These are phyloP conservation scores for Hetaerina americana DNA, from an alignment of 1,140 invertebrate genomes.

Conservation along the genomic window DNA sequence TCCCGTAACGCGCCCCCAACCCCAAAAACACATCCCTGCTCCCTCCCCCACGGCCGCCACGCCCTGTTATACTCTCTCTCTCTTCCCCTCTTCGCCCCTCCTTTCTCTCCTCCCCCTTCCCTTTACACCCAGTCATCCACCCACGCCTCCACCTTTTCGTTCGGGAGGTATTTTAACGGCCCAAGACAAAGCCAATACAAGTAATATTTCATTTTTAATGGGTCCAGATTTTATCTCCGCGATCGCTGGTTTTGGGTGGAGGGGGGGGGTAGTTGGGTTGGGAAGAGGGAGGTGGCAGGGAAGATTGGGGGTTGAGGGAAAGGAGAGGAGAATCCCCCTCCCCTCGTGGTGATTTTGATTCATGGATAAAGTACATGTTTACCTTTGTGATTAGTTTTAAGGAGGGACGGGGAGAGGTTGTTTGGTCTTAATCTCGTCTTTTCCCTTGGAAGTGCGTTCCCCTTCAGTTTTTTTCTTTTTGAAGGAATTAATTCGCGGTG, in stretches of 20 bases:
- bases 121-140: too few species aligned
- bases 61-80: not conserved
- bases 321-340: too few species aligned
- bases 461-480: too few species aligned
- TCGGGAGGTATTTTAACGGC: not conserved
- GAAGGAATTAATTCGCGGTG: too few species aligned
- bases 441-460: too few species aligned
- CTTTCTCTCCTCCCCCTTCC: not conserved
- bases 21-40: too few species aligned
- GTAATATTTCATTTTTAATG: slow-evolving; percentile 1
- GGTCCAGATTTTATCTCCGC: not conserved
- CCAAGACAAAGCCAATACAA: not conserved
- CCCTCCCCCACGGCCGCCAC: not conserved
- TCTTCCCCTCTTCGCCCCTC: not conserved
- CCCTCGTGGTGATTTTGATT: slow-evolving; percentile 1
- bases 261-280: not conserved
- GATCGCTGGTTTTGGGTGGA: not conserved
- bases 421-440: not conserved
- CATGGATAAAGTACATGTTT: not conserved
- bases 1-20: too few species aligned
- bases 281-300: not conserved
- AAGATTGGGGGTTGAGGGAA: too few species aligned
- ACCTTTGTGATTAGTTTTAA: not conserved
- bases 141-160: too few species aligned
- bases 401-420: not conserved